Conservation (phyloP, 1,140 invertebrate species). For the Halyomorpha halys region DNA sequence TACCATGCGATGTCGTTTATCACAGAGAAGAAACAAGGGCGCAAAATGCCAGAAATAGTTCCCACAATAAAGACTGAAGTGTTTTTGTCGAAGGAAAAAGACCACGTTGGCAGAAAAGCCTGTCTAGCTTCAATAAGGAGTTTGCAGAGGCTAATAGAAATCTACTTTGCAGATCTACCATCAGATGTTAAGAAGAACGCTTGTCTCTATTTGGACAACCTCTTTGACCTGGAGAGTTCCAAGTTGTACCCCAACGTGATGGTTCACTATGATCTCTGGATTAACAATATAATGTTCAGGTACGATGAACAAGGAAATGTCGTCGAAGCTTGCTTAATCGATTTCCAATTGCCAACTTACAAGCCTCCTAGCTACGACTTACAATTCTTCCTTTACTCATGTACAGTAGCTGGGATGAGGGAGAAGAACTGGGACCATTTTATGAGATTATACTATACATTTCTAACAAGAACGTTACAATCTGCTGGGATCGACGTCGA, state of each 20-base stretch:
- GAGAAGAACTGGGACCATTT: background rate
- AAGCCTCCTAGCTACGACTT: background rate
- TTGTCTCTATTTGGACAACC: background rate
- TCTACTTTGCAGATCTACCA: background rate
- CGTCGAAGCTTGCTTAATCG: background rate
- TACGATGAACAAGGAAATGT: conserved; percentile 2
- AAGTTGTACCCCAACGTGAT: background rate
- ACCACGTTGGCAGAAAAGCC: background rate
- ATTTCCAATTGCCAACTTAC: conserved; percentile 1
- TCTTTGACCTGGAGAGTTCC: background rate
- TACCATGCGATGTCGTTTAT: background rate
- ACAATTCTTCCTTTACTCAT: background rate
- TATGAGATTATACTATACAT: background rate
- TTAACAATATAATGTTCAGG: conserved; percentile 18
- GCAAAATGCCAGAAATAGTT: background rate
- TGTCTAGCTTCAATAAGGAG: background rate
- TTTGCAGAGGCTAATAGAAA: background rate
- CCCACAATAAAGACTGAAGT: background rate
- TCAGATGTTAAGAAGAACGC: background rate
- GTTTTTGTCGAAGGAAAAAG: background rate
- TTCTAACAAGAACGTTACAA: background rate
- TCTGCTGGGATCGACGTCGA: background rate
- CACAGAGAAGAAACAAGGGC: background rate
- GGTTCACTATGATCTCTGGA: background rate
- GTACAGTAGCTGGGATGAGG: background rate